These are phyloP conservation scores for Emydocephalus ijimae DNA, from an alignment of 2,113 vertebrate genomes.

Conservation along the genomic window DNA sequence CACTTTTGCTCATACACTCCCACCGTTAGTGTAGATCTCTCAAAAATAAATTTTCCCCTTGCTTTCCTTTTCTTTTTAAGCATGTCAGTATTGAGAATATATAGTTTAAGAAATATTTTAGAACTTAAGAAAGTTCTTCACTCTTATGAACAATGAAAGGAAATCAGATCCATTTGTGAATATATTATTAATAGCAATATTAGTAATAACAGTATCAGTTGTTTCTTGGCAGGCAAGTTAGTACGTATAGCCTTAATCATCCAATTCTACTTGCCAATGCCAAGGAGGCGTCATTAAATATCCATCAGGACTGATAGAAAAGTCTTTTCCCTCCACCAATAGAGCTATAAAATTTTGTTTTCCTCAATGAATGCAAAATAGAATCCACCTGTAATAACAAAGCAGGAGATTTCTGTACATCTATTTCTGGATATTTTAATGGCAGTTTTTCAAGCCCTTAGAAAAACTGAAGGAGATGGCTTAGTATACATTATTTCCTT, in stretches of 20 bases:
- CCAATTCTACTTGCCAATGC: constrained; percentile 1
- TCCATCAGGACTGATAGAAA: neutral
- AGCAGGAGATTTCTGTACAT: constrained; percentile 26
- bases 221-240: neutral
- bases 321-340: constrained; percentile 43
- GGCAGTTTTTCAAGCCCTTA: constrained; percentile 10
- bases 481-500: constrained; percentile 29
- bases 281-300: constrained; percentile 38
- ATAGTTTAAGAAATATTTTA: constrained; percentile 17
- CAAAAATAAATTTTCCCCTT: constrained; percentile 14
- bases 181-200: constrained; percentile 13
- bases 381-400: constrained; percentile 61
- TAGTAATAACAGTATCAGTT: constrained; percentile 34
- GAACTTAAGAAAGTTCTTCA: constrained; percentile 31
- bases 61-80: constrained; percentile 15
- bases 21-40: constrained; percentile 11
- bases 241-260: constrained; percentile 32
- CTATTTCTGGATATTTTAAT: constrained; percentile 31
- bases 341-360: constrained; percentile 49
- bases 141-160: constrained; percentile 28
- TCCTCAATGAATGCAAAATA: constrained; percentile 7
- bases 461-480: constrained; percentile 19
- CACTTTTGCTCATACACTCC: neutral
- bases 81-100: constrained; percentile 27
- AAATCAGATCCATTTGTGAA: constrained; percentile 8